Percentiles rank a stretch among this genome's conserved stretches.
Evolutionary conservation across 2,888 invertebrate species (phyloP).

Genomic region (Plebejus anna): DNA sequence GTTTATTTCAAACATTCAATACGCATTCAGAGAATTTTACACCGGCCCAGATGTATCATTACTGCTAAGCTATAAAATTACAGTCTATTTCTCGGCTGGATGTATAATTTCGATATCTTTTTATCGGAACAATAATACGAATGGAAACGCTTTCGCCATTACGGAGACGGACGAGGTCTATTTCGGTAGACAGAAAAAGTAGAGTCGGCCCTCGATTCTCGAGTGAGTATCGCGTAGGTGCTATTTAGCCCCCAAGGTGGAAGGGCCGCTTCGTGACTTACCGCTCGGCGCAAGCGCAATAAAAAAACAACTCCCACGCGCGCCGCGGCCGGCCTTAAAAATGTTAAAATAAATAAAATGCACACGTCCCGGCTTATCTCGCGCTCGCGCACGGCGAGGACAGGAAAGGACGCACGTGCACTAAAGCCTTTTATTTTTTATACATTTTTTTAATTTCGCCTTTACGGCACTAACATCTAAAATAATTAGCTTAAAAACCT

Average conservation of each 20-base stretch:
- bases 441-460: slow-evolving; percentile 33
- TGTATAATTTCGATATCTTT: slow-evolving; percentile 31
- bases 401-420: slow-evolving; percentile 55
- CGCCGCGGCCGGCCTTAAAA: slow-evolving; percentile 61
- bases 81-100: slow-evolving; percentile 22
- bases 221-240: slow-evolving; percentile 54
- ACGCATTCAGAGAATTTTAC: slow-evolving; percentile 7
- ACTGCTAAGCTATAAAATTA: slow-evolving; percentile 27
- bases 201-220: slow-evolving; percentile 38
- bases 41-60: slow-evolving; percentile 15
- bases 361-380: slow-evolving; percentile 74
- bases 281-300: slow-evolving; percentile 57
- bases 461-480: slow-evolving; percentile 27
- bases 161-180: slow-evolving; percentile 39
- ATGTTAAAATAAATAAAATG: slow-evolving; percentile 80
- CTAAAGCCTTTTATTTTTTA: slow-evolving; percentile 36
- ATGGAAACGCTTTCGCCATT: slow-evolving; percentile 39
- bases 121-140: slow-evolving; percentile 38
- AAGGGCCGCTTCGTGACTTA: slow-evolving; percentile 72
- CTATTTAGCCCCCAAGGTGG: slow-evolving; percentile 73
- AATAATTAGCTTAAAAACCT: slow-evolving; percentile 31
- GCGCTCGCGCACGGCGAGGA: slow-evolving; percentile 61
- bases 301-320: slow-evolving; percentile 56
- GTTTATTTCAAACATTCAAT: slow-evolving; percentile 20
- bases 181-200: slow-evolving; percentile 38